A percentile compares a stretch with the other conserved stretches of the same genome.
phyloP scores from a whole-genome alignment of 2,113 vertebrate species.

The Cercocebus atys region DNA sequence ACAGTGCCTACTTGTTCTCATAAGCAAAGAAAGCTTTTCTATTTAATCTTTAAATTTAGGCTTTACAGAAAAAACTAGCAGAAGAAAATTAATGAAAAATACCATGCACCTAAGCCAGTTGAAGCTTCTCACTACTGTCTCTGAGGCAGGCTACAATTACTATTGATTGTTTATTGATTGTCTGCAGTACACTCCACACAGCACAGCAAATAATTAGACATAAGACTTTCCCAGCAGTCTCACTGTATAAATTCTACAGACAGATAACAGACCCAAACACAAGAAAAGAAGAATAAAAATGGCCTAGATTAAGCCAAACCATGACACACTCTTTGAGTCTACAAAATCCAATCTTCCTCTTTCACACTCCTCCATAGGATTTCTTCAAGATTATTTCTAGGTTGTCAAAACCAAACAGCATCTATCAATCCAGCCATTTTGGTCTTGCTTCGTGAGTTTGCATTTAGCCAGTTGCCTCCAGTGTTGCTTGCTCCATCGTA shows the following conservation, averaged over 20 bases:
- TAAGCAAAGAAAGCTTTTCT: conserved; percentile 54
- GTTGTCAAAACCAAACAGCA: conserved; percentile 52
- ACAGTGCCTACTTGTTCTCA: conserved; percentile 48
- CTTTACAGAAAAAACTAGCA: conserved; percentile 46
- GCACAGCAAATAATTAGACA: conserved; percentile 66
- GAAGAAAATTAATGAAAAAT: conserved; percentile 66
- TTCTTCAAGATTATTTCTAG: conserved; percentile 55
- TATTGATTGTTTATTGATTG: conserved; percentile 73
- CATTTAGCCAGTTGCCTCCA: not conserved
- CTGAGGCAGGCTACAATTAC: conserved; percentile 56
- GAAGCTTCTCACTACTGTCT: conserved; percentile 35
- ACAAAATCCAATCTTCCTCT: conserved; percentile 60
- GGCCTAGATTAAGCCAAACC: conserved; percentile 66
- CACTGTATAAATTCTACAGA: conserved; percentile 41
- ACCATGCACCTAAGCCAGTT: conserved; percentile 18
- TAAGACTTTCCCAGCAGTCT: conserved; percentile 30
- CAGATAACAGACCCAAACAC: conserved; percentile 61
- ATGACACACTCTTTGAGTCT: conserved; percentile 59
- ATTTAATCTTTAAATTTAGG: conserved; percentile 58
- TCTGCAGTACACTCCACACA: conserved; percentile 7
- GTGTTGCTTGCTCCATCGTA: not conserved
- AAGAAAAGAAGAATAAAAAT: conserved; percentile 67
- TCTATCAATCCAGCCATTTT: not conserved
- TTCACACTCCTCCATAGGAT: conserved; percentile 47
- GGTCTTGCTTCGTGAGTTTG: conserved; percentile 50